Evolutionary conservation across 2,888 invertebrate species (phyloP).

Genomic region (Nomada hirtipes): DNA sequence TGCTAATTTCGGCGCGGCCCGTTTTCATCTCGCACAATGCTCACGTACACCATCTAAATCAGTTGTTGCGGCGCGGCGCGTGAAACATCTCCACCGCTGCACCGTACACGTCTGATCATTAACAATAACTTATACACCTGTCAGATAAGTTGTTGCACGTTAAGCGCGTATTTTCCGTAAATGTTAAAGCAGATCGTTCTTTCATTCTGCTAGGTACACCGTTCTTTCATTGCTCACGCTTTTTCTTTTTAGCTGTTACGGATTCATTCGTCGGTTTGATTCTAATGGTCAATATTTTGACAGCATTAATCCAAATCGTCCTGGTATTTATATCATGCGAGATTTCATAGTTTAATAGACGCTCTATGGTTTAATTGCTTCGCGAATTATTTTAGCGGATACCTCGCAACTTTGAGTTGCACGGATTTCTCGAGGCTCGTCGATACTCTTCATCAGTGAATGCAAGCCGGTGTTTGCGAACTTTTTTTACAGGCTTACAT

Average conservation of each 20-base stretch:
- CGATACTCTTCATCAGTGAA: background rate
- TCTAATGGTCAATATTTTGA: too few species aligned
- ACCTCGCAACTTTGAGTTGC: too few species aligned
- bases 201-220: background rate
- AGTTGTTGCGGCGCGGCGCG: constrained; percentile 29
- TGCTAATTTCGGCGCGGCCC: constrained; percentile 57
- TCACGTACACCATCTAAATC: constrained; percentile 55
- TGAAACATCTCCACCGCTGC: constrained; percentile 14
- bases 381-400: too few species aligned
- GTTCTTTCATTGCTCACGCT: too few species aligned
- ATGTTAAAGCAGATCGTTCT: background rate
- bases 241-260: background rate
- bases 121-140: constrained; percentile 22
- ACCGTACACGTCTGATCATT: constrained; percentile 30
- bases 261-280: too few species aligned
- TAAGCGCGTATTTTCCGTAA: background rate
- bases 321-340: too few species aligned
- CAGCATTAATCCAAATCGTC: too few species aligned
- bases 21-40: constrained; percentile 58
- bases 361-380: too few species aligned
- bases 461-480: constrained; percentile 13
- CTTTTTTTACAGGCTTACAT: constrained; percentile 19
- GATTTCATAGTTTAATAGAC: too few species aligned
- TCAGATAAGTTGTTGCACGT: constrained; percentile 15
- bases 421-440: too few species aligned